These are phyloP conservation scores for Acomys russatus DNA, from an alignment of 2,797 vertebrate genomes.

Conservation along the genomic window DNA sequence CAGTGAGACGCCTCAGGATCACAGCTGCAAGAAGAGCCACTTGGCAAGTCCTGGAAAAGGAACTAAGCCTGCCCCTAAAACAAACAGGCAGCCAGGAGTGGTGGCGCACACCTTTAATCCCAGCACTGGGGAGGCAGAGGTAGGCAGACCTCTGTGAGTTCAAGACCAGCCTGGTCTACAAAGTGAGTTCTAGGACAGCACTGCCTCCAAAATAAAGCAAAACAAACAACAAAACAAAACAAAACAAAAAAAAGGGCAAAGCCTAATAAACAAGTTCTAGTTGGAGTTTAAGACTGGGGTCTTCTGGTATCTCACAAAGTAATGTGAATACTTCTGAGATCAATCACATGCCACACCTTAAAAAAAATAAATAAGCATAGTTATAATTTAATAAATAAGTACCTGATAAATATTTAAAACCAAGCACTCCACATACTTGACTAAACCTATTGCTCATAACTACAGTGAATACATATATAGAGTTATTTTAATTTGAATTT, in stretches of 20 bases:
- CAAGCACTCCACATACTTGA: neutral
- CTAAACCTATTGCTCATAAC: slow-evolving; percentile 30
- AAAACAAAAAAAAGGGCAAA: neutral
- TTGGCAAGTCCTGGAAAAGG: neutral
- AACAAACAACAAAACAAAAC: neutral
- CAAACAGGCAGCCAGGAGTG: neutral
- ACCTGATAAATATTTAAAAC: neutral
- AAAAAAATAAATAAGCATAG: slow-evolving; percentile 8
- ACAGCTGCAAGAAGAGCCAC: neutral
- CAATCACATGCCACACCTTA: neutral
- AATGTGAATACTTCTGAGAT: neutral
- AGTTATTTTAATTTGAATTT: slow-evolving; percentile 44
- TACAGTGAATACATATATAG: neutral
- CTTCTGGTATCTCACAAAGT: neutral
- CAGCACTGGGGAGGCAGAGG: neutral
- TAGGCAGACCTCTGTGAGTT: too few species aligned
- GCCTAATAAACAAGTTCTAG: neutral
- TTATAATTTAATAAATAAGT: slow-evolving; percentile 26
- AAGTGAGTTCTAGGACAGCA: neutral
- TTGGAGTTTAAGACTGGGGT: neutral
- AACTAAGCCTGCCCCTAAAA: neutral
- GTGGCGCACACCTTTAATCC: neutral
- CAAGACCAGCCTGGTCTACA: too few species aligned
- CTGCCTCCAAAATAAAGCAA: neutral
- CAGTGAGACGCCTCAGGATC: neutral